Evolutionary conservation across 2,888 invertebrate species (phyloP).

Genomic region (Calliopum simillimum): DNA sequence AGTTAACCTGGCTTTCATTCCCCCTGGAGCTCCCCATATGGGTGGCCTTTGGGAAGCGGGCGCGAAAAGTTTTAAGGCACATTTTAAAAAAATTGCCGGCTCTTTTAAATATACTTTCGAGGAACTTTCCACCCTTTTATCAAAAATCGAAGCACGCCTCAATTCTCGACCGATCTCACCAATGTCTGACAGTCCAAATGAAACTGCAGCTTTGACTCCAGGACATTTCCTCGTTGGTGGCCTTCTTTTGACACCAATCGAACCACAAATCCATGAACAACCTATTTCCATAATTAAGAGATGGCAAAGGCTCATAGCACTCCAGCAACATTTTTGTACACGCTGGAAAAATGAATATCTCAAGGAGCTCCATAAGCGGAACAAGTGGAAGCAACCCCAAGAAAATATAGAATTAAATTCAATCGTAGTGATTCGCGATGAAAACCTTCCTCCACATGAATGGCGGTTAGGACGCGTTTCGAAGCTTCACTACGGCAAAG

Average conservation of each 20-base stretch:
- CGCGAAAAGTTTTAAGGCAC: constrained; percentile 36
- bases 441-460: no score
- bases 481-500: no score
- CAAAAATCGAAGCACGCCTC: no score
- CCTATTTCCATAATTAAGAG: no score
- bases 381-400: no score
- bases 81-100: constrained; percentile 34
- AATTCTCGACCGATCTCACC: constrained; percentile 37
- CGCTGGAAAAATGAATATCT: no score
- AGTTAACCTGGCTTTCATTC: constrained; percentile 40
- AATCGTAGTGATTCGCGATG: no score
- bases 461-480: no score
- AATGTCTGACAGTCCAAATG: background rate
- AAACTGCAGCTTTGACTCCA: constrained; percentile 24
- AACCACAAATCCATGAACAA: constrained; percentile 28
- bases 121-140: constrained; percentile 38
- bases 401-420: no score
- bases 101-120: constrained; percentile 36
- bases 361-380: no score
- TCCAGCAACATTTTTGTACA: no score
- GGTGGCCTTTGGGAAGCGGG: constrained; percentile 41
- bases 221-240: constrained; percentile 37
- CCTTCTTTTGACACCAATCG: constrained; percentile 25
- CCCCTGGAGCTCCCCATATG: constrained; percentile 38
- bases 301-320: background rate